These are phyloP conservation scores for Thecocarcelia acutangulata DNA, from an alignment of 2,888 invertebrate genomes.

Conservation along the genomic window DNA sequence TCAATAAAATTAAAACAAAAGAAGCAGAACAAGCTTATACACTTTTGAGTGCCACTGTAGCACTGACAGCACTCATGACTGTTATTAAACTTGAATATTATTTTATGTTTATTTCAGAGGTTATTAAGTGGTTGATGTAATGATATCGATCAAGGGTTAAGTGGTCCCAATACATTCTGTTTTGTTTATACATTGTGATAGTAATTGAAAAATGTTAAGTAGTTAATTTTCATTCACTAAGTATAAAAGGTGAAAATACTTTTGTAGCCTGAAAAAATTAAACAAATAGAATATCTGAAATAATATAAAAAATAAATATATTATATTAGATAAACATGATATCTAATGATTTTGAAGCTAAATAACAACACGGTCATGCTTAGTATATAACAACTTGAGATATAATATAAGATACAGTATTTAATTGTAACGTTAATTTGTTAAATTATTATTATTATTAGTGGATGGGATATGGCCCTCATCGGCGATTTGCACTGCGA, in stretches of 20 bases:
- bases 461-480: too few relatives aligned
- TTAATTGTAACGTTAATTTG: too few relatives aligned
- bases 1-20: background rate
- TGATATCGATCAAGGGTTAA: constrained; percentile 36
- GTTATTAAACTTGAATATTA: constrained; percentile 52
- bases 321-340: too few relatives aligned
- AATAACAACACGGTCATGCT: too few relatives aligned
- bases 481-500: too few relatives aligned
- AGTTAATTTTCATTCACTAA: background rate
- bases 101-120: constrained; percentile 47
- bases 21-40: background rate
- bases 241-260: background rate
- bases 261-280: background rate
- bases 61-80: background rate
- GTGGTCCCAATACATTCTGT: constrained; percentile 26
- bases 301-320: background rate
- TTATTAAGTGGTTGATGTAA: constrained; percentile 27
- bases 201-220: constrained; percentile 53
- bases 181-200: constrained; percentile 6
- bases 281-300: background rate
- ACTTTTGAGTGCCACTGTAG: constrained; percentile 18
- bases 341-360: too few relatives aligned
- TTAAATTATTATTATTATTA: too few relatives aligned
- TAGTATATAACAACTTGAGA: too few relatives aligned
- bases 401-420: too few relatives aligned